Conservation (phyloP, 2,888 invertebrate genomes). For the Laothoe populi region DNA sequence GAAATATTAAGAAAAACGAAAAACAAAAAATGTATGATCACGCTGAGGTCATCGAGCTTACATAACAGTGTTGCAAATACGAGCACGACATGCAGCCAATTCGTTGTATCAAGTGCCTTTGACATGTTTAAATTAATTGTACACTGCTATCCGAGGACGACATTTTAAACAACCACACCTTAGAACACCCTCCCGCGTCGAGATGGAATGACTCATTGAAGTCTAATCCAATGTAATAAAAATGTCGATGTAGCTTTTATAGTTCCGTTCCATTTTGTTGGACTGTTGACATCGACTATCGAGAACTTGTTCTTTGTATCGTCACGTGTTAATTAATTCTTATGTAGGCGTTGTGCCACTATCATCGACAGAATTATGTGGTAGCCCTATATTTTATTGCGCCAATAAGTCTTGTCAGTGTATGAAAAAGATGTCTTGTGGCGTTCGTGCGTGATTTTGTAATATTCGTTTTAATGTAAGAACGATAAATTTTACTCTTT, state of each 20-base stretch:
- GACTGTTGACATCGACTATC: constrained; percentile 70
- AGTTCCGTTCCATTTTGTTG: constrained; percentile 72
- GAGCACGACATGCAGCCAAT: neutral
- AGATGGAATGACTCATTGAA: constrained; percentile 71
- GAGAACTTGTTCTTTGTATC: constrained; percentile 72
- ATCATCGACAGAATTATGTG: constrained; percentile 80
- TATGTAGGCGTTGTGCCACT: constrained; percentile 76
- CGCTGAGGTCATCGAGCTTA: constrained; percentile 1
- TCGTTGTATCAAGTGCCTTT: constrained; percentile 23
- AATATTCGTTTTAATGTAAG: constrained; percentile 50
- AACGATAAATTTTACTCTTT: constrained; percentile 19
- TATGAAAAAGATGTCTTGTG: constrained; percentile 67
- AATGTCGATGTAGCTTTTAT: constrained; percentile 67
- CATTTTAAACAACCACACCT: constrained; percentile 60
- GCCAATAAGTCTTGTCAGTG: constrained; percentile 65
- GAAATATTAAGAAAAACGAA: constrained; percentile 1
- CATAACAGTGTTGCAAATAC: constrained; percentile 7
- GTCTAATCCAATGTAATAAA: constrained; percentile 71
- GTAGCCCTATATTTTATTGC: constrained; percentile 77
- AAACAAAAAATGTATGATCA: neutral
- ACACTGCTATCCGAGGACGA: constrained; percentile 44
- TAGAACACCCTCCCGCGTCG: constrained; percentile 52
- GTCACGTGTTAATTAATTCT: constrained; percentile 81
- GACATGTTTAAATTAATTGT: constrained; percentile 38
- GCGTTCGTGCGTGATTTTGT: constrained; percentile 50